These are phyloP conservation scores for Orthosia gracilis DNA, from an alignment of 2,888 invertebrate species.

Conservation along the genomic window DNA sequence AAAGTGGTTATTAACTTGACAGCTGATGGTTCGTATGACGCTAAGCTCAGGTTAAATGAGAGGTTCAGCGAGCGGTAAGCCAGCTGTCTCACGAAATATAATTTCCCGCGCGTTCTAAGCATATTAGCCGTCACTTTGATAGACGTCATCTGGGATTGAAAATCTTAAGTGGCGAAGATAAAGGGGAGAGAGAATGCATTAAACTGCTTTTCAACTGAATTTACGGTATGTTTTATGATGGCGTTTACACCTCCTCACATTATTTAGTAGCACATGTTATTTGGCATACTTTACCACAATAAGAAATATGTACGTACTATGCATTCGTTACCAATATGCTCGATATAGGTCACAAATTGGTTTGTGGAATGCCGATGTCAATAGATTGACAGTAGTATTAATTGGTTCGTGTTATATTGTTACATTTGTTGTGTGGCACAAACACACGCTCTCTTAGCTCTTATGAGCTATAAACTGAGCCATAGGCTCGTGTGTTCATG, in stretches of 20 bases:
- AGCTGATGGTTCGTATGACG: conserved; percentile 41
- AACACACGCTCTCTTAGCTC: conserved; percentile 33
- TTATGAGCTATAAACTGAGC: conserved; percentile 52
- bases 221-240: too few relatives aligned
- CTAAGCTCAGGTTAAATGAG: conserved; percentile 45
- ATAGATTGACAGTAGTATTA: conserved; percentile 52
- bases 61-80: conserved; percentile 35
- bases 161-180: conserved; percentile 10
- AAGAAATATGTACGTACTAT: background rate
- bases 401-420: conserved; percentile 53
- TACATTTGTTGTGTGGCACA: conserved; percentile 46
- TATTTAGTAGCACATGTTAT: background rate
- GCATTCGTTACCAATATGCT: conserved; percentile 16
- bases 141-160: conserved; percentile 15
- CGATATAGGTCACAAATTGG: conserved; percentile 26
- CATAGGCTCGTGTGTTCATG: conserved; percentile 49
- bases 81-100: conserved; percentile 43
- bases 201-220: too few relatives aligned
- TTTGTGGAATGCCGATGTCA: conserved; percentile 35
- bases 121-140: conserved; percentile 28
- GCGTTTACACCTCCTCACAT: background rate
- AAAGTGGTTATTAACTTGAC: conserved; percentile 51
- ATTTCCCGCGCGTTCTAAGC: conserved; percentile 38
- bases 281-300: background rate
- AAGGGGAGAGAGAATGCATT: background rate